Evolutionary conservation across 2,888 invertebrate species (phyloP).

Genomic region (Trichacis sp.): DNA sequence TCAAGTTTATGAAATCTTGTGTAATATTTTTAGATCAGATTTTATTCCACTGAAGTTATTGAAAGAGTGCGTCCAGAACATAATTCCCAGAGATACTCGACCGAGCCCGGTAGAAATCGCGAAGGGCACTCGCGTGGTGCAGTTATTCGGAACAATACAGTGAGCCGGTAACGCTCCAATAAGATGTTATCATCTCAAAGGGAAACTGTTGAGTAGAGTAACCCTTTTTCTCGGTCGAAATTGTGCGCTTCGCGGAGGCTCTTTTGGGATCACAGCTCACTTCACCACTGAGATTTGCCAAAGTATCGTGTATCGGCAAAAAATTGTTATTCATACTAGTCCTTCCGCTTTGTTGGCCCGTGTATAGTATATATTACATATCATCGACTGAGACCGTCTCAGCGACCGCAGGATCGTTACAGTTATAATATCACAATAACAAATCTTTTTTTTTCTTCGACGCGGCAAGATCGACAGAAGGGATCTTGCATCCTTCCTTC

Average conservation of each 20-base stretch:
- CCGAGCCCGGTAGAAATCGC: slow-evolving; percentile 12
- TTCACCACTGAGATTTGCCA: slow-evolving; percentile 31
- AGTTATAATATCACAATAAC: slow-evolving; percentile 23
- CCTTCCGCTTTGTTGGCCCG: slow-evolving; percentile 22
- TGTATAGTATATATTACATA: slow-evolving; percentile 26
- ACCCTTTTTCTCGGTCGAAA: slow-evolving; percentile 8
- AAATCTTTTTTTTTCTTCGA: slow-evolving; percentile 11
- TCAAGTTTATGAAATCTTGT: no score
- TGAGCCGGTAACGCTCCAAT: slow-evolving; percentile 2
- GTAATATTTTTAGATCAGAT: no score
- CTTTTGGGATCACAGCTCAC: slow-evolving; percentile 46
- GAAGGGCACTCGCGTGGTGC: slow-evolving; percentile 1
- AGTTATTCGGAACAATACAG: slow-evolving; percentile 14
- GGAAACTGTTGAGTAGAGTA: slow-evolving; percentile 7
- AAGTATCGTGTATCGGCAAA: slow-evolving; percentile 58
- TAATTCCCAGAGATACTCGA: no score
- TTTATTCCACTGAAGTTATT: no score
- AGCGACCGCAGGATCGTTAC: slow-evolving; percentile 24
- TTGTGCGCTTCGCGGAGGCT: slow-evolving; percentile 3
- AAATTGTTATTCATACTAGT: slow-evolving; percentile 39
- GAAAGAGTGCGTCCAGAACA: no score
- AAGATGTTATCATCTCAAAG: slow-evolving; percentile 20
- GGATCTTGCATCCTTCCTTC: slow-evolving; percentile 4
- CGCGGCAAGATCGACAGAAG: slow-evolving; percentile 6
- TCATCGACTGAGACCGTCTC: slow-evolving; percentile 17